Evolutionary conservation across 2,797 vertebrate species (phyloP).

Genomic region (Pseudopleuronectes americanus): DNA sequence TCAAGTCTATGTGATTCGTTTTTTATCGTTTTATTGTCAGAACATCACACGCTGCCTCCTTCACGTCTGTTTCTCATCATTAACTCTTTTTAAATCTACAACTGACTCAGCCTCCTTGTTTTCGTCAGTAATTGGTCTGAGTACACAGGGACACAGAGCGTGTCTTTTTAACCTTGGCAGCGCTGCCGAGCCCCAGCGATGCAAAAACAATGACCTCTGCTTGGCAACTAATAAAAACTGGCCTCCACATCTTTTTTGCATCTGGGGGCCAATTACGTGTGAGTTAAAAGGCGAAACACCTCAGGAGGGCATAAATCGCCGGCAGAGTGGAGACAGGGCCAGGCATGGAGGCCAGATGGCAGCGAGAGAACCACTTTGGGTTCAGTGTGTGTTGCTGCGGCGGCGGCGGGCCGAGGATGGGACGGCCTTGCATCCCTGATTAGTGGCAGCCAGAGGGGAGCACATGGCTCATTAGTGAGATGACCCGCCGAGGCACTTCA

Average conservation of each 20-base stretch:
- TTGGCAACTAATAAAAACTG: constrained; percentile 82
- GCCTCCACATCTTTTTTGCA: constrained; percentile 93
- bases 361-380: constrained; percentile 74
- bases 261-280: constrained; percentile 93
- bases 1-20: constrained; percentile 1
- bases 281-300: constrained; percentile 92
- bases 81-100: not conserved
- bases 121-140: constrained; percentile 36
- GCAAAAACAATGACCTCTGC: constrained; percentile 79
- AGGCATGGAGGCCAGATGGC: constrained; percentile 92
- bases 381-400: constrained; percentile 38
- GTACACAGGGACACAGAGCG: constrained; percentile 27
- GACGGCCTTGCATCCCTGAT: constrained; percentile 69
- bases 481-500: constrained; percentile 60
- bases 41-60: constrained; percentile 8
- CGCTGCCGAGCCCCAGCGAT: constrained; percentile 41
- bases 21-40: constrained; percentile 19
- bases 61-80: constrained; percentile 11
- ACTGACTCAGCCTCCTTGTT: constrained; percentile 5
- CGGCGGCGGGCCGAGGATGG: constrained; percentile 49
- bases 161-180: constrained; percentile 55
- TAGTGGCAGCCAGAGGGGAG: constrained; percentile 67
- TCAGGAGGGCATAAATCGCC: constrained; percentile 92
- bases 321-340: constrained; percentile 79
- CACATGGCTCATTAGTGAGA: constrained; percentile 73